These are phyloP conservation scores for Cephus spinipes DNA, from an alignment of 2,888 invertebrate genomes.

Conservation along the genomic window DNA sequence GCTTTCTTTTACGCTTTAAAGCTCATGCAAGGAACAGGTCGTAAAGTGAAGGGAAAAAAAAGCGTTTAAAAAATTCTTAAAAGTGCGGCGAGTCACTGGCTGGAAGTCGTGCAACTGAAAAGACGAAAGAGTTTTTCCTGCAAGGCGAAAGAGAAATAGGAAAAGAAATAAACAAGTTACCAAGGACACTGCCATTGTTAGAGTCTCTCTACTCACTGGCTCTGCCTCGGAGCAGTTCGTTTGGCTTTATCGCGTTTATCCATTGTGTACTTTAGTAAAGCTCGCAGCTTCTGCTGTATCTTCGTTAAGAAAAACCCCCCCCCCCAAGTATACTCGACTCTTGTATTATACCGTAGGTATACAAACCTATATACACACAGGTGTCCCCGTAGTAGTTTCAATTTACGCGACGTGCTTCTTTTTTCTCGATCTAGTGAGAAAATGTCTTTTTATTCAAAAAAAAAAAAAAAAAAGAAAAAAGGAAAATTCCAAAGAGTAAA, in stretches of 20 bases:
- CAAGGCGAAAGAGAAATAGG: not conserved
- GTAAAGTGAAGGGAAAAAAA: too few species aligned
- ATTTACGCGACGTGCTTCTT: not conserved
- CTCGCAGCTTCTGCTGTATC: not conserved
- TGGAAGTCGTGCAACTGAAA: not conserved
- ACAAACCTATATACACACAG: too few species aligned
- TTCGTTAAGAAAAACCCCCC: not conserved
- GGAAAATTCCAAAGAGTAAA: not conserved
- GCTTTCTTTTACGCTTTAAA: not conserved
- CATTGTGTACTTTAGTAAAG: not conserved
- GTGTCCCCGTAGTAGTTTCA: too few species aligned
- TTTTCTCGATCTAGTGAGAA: not conserved
- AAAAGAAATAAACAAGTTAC: not conserved
- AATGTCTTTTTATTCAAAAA: not conserved
- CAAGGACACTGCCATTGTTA: not conserved
- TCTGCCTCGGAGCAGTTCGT: constrained; percentile 8
- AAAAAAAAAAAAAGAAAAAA: not conserved
- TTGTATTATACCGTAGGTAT: not conserved
- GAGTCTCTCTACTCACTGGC: not conserved
- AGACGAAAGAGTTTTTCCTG: not conserved
- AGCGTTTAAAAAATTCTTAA: not conserved
- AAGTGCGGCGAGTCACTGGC: not conserved
- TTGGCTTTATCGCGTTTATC: constrained; percentile 10
- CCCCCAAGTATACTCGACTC: not conserved
- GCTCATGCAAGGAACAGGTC: not conserved